phyloP scores from a whole-genome alignment of 2,113 vertebrate genomes.

The Coptodon rendalli region DNA sequence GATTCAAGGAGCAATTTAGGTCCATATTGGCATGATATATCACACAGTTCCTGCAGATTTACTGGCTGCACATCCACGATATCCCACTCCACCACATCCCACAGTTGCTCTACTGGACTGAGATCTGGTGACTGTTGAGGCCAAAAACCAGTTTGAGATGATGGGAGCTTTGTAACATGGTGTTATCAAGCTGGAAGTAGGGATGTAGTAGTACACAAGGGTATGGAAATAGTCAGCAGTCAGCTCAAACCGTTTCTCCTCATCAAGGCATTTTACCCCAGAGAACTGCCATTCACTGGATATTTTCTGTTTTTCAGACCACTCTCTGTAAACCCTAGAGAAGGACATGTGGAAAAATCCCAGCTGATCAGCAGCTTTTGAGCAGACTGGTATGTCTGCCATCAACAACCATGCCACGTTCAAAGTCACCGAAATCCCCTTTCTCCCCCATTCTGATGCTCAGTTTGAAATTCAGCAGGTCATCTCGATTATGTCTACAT shows the following conservation, averaged over 20 bases:
- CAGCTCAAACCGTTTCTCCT: background rate
- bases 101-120: background rate
- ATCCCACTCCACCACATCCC: background rate
- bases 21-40: background rate
- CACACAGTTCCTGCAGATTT: background rate
- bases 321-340: background rate
- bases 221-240: background rate
- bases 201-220: background rate
- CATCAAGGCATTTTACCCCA: background rate
- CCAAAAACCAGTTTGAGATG: background rate
- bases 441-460: background rate
- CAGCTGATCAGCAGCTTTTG: background rate
- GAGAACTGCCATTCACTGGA: background rate
- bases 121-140: background rate
- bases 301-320: background rate
- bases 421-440: background rate
- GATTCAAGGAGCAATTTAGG: background rate
- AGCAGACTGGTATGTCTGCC: background rate
- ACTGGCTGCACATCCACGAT: background rate
- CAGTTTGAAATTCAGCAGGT: background rate
- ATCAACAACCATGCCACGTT: background rate
- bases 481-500: background rate
- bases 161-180: background rate
- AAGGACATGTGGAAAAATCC: background rate
- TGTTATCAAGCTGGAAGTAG: background rate